Evolutionary conservation across 2,888 invertebrate species (phyloP), one percentile per base, ranked within the genome.

Genomic region (Prosopocoilus inquinatus): DNA sequence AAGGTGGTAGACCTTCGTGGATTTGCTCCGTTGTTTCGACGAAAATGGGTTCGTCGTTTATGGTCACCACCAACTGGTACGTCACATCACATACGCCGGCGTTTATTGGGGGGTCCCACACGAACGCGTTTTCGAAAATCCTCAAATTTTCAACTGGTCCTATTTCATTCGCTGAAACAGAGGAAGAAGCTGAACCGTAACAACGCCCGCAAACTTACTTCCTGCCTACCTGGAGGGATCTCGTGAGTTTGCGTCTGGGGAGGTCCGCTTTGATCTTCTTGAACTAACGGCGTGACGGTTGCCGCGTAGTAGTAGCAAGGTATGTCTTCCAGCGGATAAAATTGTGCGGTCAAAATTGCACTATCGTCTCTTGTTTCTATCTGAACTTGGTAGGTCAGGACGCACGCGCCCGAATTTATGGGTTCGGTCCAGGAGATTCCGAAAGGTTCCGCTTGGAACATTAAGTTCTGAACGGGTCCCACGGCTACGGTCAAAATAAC

Each of bases 341-440:
- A 35, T 12, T 35, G 15, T 15, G 5, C 33, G n/a, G 35, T 50
- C 15, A 50, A 33, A 8, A 9, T 33, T 13, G 3, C 9, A 32
- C 44, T 33, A n/a, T n/a, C n/a, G n/a, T n/a, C n/a, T 11, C 16
- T 44, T 9, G 41, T 13, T 3, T 32, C 16, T 9, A 43, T 34
- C 34, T 44, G 34, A 33, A 50, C 9, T 2, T 43, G 34, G 16
- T 50, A 50, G 15, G 34, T 50, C 9, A 50, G 38, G 3, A 33
- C 34, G 15, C 50, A 50, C 3, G 28, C 4, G 11, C 12, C 41
- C 12, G 50, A 11, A n/a, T 33, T 9, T 9, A 2, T 15, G 2
- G 50, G 50, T 13, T 11, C 11, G 9, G 12, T 13, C 38, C 38
- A 38, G 12, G 9, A 12, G 12, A 12, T 13, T 13, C 11, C 38